Evolutionary conservation across 2,888 invertebrate genomes (phyloP).

Genomic region (Prionchulus punctatus): DNA sequence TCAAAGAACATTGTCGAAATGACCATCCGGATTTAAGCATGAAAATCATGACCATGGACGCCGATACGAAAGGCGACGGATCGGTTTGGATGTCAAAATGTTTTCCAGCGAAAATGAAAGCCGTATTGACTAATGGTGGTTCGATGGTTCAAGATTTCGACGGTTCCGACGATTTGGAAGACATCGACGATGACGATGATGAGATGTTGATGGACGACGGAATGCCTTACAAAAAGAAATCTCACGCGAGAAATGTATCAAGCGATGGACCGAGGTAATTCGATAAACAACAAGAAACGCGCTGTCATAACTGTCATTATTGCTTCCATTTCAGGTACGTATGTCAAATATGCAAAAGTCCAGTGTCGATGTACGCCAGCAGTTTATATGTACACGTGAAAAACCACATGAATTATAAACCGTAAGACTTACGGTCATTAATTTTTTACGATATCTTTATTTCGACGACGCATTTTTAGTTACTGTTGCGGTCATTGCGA

Average conservation of each 20-base stretch:
- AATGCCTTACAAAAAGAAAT: too few species aligned
- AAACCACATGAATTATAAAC: constrained; percentile 13
- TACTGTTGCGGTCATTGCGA: constrained; percentile 9
- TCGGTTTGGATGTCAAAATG: not conserved
- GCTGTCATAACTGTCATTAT: not conserved
- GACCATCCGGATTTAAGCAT: not conserved
- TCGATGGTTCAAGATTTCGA: not conserved
- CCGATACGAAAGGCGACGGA: not conserved
- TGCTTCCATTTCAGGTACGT: constrained; percentile 4
- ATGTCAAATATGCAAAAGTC: constrained; percentile 10
- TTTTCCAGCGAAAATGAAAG: too few species aligned
- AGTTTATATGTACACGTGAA: constrained; percentile 12
- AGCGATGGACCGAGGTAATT: not conserved
- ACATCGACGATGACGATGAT: constrained; percentile 3
- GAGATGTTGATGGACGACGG: not conserved
- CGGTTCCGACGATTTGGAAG: not conserved
- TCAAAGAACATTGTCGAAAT: not conserved
- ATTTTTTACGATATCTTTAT: too few species aligned
- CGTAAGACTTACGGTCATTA: too few species aligned
- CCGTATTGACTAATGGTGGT: not conserved
- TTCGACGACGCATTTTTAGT: too few species aligned
- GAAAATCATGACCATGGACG: not conserved
- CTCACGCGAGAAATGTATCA: not conserved
- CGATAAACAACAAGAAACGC: not conserved
- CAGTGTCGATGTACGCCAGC: constrained; percentile 11